A percentile compares a stretch with the other conserved stretches of the same genome.
phyloP scores from a whole-genome alignment of 2,888 invertebrate genomes.

The Andrena hattorfiana region DNA sequence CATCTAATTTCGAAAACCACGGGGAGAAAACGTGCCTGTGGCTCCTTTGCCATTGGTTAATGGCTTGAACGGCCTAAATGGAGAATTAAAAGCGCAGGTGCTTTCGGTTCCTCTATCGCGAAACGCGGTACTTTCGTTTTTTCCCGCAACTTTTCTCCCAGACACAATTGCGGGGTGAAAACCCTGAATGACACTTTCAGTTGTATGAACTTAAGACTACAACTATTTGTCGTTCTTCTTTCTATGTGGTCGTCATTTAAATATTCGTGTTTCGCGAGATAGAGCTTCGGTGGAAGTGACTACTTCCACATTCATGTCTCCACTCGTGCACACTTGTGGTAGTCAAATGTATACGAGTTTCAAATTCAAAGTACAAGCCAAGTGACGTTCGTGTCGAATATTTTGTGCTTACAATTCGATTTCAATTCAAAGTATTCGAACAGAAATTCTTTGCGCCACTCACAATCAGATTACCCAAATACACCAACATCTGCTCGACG shows the following conservation, averaged over 20 bases:
- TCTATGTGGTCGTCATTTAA: background rate
- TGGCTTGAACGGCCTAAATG: slow-evolving; percentile 30
- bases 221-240: background rate
- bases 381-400: too few species aligned
- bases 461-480: too few species aligned
- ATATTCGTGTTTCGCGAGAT: too few species aligned
- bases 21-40: slow-evolving; percentile 23
- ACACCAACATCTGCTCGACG: background rate
- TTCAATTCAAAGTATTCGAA: too few species aligned
- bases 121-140: background rate
- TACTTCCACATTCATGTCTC: too few species aligned
- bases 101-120: slow-evolving; percentile 1
- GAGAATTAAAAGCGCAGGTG: slow-evolving; percentile 31
- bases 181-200: background rate
- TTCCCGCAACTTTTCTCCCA: background rate
- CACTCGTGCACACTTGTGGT: too few species aligned
- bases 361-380: too few species aligned
- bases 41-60: slow-evolving; percentile 38
- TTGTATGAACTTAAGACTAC: background rate
- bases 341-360: too few species aligned
- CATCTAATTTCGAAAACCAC: slow-evolving; percentile 50
- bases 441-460: too few species aligned
- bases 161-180: background rate
- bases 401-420: too few species aligned
- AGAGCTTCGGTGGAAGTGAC: too few species aligned